Conservation (phyloP, 2,888 invertebrate genomes). For the Lasioglossum oenotherae region DNA sequence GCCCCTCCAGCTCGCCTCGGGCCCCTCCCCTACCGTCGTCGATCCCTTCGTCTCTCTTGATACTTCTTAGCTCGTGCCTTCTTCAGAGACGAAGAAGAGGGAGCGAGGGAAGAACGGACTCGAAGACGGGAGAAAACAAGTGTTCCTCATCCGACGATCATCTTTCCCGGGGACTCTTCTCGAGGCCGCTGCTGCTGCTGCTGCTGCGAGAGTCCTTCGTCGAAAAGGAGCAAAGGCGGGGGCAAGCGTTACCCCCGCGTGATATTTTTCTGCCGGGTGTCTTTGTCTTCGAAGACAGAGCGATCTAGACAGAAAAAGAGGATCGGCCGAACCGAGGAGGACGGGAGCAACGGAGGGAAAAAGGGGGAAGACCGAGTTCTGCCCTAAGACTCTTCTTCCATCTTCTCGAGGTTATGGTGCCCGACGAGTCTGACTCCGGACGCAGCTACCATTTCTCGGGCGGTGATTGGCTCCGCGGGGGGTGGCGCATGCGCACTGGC, state of each 20-base stretch:
- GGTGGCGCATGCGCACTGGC: slow-evolving; percentile 80
- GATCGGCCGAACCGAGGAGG: slow-evolving; percentile 21
- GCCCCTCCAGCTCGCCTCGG: neutral
- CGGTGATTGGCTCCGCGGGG: slow-evolving; percentile 84
- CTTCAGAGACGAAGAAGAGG: slow-evolving; percentile 8
- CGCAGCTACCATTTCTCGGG: slow-evolving; percentile 83
- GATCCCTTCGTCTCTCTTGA: slow-evolving; percentile 1
- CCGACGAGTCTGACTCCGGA: slow-evolving; percentile 76
- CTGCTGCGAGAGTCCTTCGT: neutral
- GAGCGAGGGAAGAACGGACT: neutral
- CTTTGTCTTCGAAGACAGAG: slow-evolving; percentile 36
- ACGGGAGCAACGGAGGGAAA: slow-evolving; percentile 35
- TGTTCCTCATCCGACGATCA: neutral
- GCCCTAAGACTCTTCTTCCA: slow-evolving; percentile 69
- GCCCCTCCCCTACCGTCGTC: slow-evolving; percentile 27
- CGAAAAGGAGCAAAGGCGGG: neutral
- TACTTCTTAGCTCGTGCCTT: slow-evolving; percentile 34
- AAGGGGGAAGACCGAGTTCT: slow-evolving; percentile 58
- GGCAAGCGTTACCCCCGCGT: neutral
- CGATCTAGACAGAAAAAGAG: slow-evolving; percentile 44
- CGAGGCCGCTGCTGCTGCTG: neutral
- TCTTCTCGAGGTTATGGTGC: slow-evolving; percentile 68
- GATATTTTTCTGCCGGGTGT: slow-evolving; percentile 23
- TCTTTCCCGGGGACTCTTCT: slow-evolving; percentile 24
- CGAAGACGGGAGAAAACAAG: slow-evolving; percentile 3